These are phyloP conservation scores for Anoplolepis gracilipes DNA, from an alignment of 1,140 invertebrate genomes.

Conservation along the genomic window DNA sequence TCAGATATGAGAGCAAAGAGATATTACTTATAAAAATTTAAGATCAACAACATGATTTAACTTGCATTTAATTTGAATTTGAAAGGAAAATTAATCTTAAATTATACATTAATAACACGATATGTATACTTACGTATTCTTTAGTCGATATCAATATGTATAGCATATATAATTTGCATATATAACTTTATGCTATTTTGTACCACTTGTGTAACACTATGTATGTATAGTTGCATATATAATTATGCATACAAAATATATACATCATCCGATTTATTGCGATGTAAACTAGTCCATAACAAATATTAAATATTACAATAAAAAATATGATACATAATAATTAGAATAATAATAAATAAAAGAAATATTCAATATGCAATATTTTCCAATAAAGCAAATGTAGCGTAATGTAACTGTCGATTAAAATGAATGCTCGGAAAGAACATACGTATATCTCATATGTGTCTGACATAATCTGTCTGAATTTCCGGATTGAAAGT, in stretches of 20 bases:
- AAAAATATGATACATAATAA: neutral
- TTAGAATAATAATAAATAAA: neutral
- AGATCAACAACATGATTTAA: neutral
- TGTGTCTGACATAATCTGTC: neutral
- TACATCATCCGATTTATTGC: too few relatives aligned
- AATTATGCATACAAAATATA: too few relatives aligned
- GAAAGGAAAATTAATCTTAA: neutral
- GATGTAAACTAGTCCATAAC: too few relatives aligned
- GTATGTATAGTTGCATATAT: too few relatives aligned
- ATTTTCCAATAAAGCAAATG: neutral
- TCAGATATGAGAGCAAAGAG: neutral
- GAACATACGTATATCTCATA: neutral
- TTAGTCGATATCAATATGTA: neutral
- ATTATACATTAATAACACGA: neutral
- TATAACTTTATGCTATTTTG: too few relatives aligned
- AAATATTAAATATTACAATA: too few relatives aligned
- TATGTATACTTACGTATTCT: neutral
- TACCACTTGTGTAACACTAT: too few relatives aligned
- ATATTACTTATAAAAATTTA: neutral
- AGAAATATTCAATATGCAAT: neutral
- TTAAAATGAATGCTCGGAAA: neutral
- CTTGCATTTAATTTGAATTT: neutral
- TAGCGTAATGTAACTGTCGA: neutral
- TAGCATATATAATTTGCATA: too few relatives aligned
- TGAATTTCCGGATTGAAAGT: conserved; percentile 43